These are phyloP conservation scores for Hypanus sabinus DNA, from an alignment of 2,113 vertebrate species.

Conservation along the genomic window DNA sequence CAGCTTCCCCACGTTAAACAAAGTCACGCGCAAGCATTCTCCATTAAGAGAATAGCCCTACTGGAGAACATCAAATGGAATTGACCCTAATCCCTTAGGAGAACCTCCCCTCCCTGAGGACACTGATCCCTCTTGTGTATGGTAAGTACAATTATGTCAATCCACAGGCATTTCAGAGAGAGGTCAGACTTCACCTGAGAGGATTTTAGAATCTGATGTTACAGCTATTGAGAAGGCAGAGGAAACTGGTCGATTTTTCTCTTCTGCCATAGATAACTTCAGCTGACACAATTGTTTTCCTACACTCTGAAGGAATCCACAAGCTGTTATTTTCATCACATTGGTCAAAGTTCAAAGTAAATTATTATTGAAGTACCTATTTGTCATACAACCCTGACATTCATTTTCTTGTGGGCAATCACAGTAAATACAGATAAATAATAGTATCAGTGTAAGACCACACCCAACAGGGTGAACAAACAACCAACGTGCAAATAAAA, in stretches of 20 bases:
- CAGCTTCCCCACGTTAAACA: too few relatives aligned
- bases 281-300: background rate
- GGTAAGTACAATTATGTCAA: background rate
- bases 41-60: too few relatives aligned
- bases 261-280: background rate
- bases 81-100: too few relatives aligned
- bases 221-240: background rate
- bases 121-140: background rate
- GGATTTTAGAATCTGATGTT: background rate
- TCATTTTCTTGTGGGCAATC: too few relatives aligned
- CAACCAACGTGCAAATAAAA: too few relatives aligned
- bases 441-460: too few relatives aligned
- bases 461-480: too few relatives aligned
- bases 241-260: background rate
- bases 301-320: background rate
- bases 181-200: background rate
- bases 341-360: background rate
- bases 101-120: background rate
- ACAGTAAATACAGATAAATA: too few relatives aligned
- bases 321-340: background rate
- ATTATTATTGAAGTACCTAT: too few relatives aligned
- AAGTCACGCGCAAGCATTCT: too few relatives aligned
- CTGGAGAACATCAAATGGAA: too few relatives aligned
- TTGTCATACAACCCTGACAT: too few relatives aligned
- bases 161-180: background rate